These are phyloP conservation scores for Ophraella communa DNA, from an alignment of 2,888 invertebrate species.

Conservation along the genomic window DNA sequence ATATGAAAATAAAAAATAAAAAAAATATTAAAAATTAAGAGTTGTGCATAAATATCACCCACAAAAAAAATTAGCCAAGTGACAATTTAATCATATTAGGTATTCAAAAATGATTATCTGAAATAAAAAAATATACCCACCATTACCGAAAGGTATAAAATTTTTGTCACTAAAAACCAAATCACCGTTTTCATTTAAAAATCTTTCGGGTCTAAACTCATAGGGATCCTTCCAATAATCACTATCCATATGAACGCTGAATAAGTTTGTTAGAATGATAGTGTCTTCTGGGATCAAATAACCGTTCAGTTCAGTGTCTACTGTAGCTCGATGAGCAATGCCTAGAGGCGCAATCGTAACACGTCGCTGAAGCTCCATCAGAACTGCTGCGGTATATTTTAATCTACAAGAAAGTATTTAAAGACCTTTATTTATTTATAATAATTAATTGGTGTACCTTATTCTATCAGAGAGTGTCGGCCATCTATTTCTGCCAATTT, in stretches of 20 bases:
- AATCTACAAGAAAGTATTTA: slow-evolving; percentile 48
- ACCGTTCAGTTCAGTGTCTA: slow-evolving; percentile 59
- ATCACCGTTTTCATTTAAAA: slow-evolving; percentile 65
- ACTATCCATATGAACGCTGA: slow-evolving; percentile 68
- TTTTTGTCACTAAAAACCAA: slow-evolving; percentile 60
- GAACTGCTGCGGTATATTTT: slow-evolving; percentile 59
- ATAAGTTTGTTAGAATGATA: slow-evolving; percentile 66
- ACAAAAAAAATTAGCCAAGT: too few relatives aligned
- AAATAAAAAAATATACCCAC: slow-evolving; percentile 55
- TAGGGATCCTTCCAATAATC: slow-evolving; percentile 67
- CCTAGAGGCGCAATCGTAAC: slow-evolving; percentile 63
- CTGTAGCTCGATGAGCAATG: slow-evolving; percentile 62
- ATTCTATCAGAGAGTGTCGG: slow-evolving; percentile 66
- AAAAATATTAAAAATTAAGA: too few relatives aligned
- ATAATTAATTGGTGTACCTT: slow-evolving; percentile 53
- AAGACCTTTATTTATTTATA: too few relatives aligned
- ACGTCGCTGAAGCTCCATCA: slow-evolving; percentile 63
- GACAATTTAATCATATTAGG: too few relatives aligned
- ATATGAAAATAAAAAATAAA: too few relatives aligned
- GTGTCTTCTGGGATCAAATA: slow-evolving; percentile 64
- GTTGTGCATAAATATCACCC: too few relatives aligned
- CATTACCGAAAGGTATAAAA: slow-evolving; percentile 71
- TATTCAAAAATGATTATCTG: not conserved
- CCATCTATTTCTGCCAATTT: slow-evolving; percentile 64
- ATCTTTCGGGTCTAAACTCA: slow-evolving; percentile 70